Percentiles rank a stretch among this genome's conserved stretches.
phyloP scores from a whole-genome alignment of 2,888 invertebrate species.

The Dynastes tityus region DNA sequence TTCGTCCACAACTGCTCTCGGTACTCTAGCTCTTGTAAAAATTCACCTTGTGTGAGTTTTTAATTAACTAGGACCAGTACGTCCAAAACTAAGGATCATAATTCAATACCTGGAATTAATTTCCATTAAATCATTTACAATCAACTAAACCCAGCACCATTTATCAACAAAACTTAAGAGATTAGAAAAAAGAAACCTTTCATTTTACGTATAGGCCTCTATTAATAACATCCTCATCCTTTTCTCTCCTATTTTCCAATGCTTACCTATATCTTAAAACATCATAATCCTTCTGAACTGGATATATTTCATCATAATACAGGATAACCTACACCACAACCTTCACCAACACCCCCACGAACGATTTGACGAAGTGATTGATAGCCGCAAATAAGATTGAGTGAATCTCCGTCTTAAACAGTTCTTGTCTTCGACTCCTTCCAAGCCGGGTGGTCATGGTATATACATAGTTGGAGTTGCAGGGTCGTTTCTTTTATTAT shows the following conservation, averaged over 20 bases:
- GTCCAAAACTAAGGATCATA: too few relatives aligned
- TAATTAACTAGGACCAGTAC: too few relatives aligned
- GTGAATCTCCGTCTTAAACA: neutral
- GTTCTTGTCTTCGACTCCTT: too few relatives aligned
- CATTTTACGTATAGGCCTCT: neutral
- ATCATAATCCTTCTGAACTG: neutral
- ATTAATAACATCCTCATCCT: neutral
- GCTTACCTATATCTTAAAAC: neutral
- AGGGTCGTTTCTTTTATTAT: too few relatives aligned
- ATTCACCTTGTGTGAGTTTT: too few relatives aligned
- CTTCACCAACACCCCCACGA: neutral
- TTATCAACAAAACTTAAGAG: neutral
- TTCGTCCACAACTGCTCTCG: too few relatives aligned
- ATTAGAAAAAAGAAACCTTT: neutral
- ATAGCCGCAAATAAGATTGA: conserved; percentile 4
- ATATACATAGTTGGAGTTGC: too few relatives aligned
- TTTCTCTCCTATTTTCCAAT: neutral
- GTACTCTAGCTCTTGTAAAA: too few relatives aligned
- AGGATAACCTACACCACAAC: neutral
- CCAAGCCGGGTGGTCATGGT: too few relatives aligned
- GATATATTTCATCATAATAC: neutral
- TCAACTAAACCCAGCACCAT: neutral
- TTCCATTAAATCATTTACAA: too few relatives aligned
- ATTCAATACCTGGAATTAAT: too few relatives aligned
- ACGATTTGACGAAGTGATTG: neutral